These are phyloP conservation scores for Pharmacophagus antenor DNA, from an alignment of 2,888 invertebrate genomes.

Conservation along the genomic window DNA sequence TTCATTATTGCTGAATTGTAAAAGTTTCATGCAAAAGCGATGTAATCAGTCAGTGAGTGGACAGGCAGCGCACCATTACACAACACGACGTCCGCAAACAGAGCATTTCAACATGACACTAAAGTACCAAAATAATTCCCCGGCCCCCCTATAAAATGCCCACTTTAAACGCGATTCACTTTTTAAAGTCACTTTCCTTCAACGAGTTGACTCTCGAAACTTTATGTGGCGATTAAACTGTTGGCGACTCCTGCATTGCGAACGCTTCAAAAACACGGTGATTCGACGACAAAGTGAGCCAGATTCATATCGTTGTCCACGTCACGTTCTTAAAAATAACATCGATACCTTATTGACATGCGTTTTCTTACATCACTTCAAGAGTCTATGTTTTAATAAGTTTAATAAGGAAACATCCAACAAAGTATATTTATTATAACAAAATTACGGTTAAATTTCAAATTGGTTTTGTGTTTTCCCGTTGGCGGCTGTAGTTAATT, in stretches of 20 bases:
- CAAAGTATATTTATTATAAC: neutral
- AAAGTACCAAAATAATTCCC: slow-evolving; percentile 68
- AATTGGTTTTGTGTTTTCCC: slow-evolving; percentile 6
- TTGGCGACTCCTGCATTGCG: slow-evolving; percentile 51
- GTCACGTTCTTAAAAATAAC: slow-evolving; percentile 14
- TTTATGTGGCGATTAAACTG: slow-evolving; percentile 57
- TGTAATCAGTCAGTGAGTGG: slow-evolving; percentile 40
- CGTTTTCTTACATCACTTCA: neutral
- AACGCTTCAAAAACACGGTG: slow-evolving; percentile 32
- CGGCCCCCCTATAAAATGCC: slow-evolving; percentile 57
- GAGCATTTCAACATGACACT: slow-evolving; percentile 64
- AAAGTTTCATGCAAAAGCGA: slow-evolving; percentile 37
- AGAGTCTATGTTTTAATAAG: neutral
- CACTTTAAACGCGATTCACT: slow-evolving; percentile 58
- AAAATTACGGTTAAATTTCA: neutral
- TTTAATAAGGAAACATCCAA: neutral
- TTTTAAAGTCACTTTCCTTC: slow-evolving; percentile 59
- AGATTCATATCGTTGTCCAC: slow-evolving; percentile 25
- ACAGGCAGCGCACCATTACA: slow-evolving; percentile 43
- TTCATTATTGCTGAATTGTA: slow-evolving; percentile 34
- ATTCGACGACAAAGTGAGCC: slow-evolving; percentile 22
- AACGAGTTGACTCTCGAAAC: slow-evolving; percentile 45
- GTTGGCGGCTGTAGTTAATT: slow-evolving; percentile 1
- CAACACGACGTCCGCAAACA: slow-evolving; percentile 48
- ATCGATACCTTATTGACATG: slow-evolving; percentile 8